Percentiles rank a stretch among this genome's conserved stretches.
phyloP scores from a whole-genome alignment of 2,113 vertebrate species.

The Stigmatopora nigra region DNA sequence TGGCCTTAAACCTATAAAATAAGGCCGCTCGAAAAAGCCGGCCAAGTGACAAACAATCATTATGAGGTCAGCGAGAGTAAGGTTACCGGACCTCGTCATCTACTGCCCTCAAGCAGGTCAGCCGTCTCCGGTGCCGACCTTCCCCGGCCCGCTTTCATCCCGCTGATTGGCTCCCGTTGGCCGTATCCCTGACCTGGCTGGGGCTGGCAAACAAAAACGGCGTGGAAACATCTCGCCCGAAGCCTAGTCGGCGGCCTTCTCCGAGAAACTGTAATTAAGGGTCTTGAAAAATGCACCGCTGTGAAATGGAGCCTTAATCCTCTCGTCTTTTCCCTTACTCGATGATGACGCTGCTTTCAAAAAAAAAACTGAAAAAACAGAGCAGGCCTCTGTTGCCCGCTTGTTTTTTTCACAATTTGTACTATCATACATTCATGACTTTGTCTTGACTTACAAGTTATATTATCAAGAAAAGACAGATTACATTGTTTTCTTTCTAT shows the following conservation, averaged over 20 bases:
- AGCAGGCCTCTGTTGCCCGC: conserved; percentile 13
- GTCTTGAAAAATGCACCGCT: conserved; percentile 75
- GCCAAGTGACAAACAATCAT: conserved; percentile 66
- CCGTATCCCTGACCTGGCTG: conserved; percentile 49
- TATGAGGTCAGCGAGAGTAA: conserved; percentile 62
- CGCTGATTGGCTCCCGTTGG: conserved; percentile 33
- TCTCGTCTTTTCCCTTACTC: conserved; percentile 61
- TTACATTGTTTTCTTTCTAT: not conserved
- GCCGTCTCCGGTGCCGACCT: not conserved
- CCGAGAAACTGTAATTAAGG: conserved; percentile 77
- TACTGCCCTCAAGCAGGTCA: conserved; percentile 6
- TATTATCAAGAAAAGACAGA: not conserved
- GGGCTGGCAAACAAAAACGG: conserved; percentile 46
- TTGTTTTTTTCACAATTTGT: conserved; percentile 28
- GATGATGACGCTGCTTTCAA: conserved; percentile 44
- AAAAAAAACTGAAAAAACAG: conserved; percentile 23
- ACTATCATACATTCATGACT: not conserved
- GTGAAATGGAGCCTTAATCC: conserved; percentile 72
- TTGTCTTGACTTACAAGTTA: not conserved
- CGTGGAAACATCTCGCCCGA: conserved; percentile 74
- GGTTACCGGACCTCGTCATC: conserved; percentile 50
- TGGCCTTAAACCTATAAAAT: not conserved
- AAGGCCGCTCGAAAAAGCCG: conserved; percentile 20
- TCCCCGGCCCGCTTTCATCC: not conserved
- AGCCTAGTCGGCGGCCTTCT: conserved; percentile 64